Evolutionary conservation across 2,113 vertebrate species (phyloP), one percentile per base, ranked within the genome.

Genomic region (Perognathus longimembris): DNA sequence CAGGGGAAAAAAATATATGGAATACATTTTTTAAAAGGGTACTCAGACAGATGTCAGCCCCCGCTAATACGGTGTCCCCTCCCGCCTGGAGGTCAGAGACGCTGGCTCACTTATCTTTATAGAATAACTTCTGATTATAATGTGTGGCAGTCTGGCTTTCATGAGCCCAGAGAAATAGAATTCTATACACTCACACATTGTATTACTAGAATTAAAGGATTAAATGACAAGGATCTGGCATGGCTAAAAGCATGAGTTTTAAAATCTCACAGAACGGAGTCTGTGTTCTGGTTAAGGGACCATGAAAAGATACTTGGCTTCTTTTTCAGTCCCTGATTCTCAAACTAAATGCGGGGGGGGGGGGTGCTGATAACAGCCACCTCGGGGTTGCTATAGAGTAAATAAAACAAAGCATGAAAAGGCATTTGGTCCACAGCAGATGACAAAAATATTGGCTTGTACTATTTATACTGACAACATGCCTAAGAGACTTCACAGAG

Each of bases 1-100:
- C 36, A 63, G n/a, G 57, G 64, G 85, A 88, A 66, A 22, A 90
- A 80, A 89, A 73, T 54, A 63, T 24, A 67, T 28, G 14, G 7
- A 34, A 59, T 69, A 81, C 40, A 75, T n/a, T 90, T 54, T 70
- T 64, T 64, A 74, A 54, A 38, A 34, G 34, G 2, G 3, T 12
- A 38, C 61, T 21, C 32, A 45, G 69, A 36, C 18, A 77, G 42
- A 61, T 42, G 83, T 87, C 30, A 80, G 40, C 32, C 63, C 70
- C 18, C 6, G 12, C 34, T n/a, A 11, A 34, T 3, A 32, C 2
- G 45, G 7, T 21, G 22, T 8, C 57, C 34, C 21, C 3, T 87
- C 69, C 79, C 12, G n/a, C 67, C 61, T 14, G 28, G 12, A 61
- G 74, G 36, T 34, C 67, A 78, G 7, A 74, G 80, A 38, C 66